Evolutionary conservation across 2,888 invertebrate genomes (phyloP).

Genomic region (Candidula unifasciata): DNA sequence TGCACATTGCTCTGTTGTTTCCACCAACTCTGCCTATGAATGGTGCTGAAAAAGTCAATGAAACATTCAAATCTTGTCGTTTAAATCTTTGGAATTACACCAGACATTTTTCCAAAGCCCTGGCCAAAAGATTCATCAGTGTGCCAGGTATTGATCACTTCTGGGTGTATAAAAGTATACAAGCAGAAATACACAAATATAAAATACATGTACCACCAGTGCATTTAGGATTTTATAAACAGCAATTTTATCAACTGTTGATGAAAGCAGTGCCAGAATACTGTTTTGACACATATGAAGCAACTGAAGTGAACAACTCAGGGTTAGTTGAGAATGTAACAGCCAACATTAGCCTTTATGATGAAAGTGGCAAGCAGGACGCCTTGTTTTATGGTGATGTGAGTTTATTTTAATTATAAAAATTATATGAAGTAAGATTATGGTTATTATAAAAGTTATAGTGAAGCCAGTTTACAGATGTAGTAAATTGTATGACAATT

Average conservation of each 20-base stretch:
- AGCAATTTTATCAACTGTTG: not conserved
- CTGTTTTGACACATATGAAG: constrained; percentile 24
- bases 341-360: not conserved
- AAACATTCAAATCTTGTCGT: constrained; percentile 4
- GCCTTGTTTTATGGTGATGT: constrained; percentile 39
- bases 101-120: not conserved
- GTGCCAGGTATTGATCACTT: constrained; percentile 7
- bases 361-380: not conserved
- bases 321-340: not conserved
- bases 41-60: not conserved
- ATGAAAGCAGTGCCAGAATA: not conserved
- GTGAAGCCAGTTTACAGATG: too few relatives aligned
- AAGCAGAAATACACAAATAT: not conserved
- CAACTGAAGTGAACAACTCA: not conserved
- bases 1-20: constrained; percentile 13
- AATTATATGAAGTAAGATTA: not conserved
- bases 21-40: constrained; percentile 18
- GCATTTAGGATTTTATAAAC: constrained; percentile 24
- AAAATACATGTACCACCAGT: not conserved
- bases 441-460: too few relatives aligned
- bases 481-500: too few relatives aligned
- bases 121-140: constrained; percentile 20
- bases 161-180: constrained; percentile 1
- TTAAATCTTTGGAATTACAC: constrained; percentile 28
- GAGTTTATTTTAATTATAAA: not conserved